These are phyloP conservation scores for Mastomys coucha DNA, from an alignment of 2,113 vertebrate species.

Conservation along the genomic window DNA sequence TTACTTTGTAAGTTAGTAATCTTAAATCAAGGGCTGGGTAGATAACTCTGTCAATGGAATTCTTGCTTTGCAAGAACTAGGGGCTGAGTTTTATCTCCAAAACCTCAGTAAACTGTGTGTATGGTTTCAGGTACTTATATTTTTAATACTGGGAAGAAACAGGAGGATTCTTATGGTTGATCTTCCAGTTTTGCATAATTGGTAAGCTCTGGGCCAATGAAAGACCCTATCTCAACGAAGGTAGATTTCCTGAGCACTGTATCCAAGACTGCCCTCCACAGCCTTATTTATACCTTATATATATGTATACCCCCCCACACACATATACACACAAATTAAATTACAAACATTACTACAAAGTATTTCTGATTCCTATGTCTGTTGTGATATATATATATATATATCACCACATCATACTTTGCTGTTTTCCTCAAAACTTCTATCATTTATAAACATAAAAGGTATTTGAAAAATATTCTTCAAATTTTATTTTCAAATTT, in stretches of 20 bases:
- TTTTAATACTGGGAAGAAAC: neutral
- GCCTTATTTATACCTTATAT: neutral
- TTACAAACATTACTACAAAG: neutral
- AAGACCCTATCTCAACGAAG: neutral
- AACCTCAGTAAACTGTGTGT: neutral
- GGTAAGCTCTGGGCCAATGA: neutral
- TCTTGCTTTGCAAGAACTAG: neutral
- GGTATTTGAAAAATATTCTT: too few species aligned
- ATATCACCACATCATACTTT: neutral
- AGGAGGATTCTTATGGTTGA: neutral
- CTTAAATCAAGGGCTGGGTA: neutral
- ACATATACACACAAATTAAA: neutral
- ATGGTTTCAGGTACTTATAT: neutral
- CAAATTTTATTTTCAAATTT: too few species aligned
- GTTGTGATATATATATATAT: neutral
- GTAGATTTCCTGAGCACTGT: neutral
- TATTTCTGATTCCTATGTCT: slow-evolving; percentile 13
- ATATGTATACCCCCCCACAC: too few species aligned
- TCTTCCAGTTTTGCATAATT: neutral
- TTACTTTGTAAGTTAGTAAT: neutral
- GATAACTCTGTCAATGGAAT: neutral
- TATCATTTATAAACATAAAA: too few species aligned
- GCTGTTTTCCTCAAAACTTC: too few species aligned
- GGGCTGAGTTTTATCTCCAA: neutral
- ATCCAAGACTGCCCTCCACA: neutral